Base-by-base conservation (phyloP, 2,797 vertebrate species). In the Phataginus tetradactyla region DNA sequence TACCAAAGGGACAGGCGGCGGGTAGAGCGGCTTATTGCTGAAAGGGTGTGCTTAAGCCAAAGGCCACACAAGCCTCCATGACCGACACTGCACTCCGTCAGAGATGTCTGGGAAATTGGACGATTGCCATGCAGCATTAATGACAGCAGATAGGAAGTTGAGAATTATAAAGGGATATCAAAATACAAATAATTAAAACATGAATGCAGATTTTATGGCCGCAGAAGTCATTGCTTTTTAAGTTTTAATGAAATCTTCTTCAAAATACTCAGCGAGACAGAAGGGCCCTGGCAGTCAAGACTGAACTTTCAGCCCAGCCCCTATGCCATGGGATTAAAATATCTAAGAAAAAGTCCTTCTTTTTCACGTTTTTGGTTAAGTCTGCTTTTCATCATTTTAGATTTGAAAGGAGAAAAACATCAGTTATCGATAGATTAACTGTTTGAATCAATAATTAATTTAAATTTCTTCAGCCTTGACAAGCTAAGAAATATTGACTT, bases 361-460 rank as follows among this genome's bases (percentile, higher is more conserved):
- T 95, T 96, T 53, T 57, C 72, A 87, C 80, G 29, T 84, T 94
- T 90, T 81, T 89, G 49, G 64, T 96, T 98, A 98, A 95, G 88
- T 94, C 91, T 98, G 97, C 98, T 98, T 98, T 94, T 98, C 97
- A 98, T 97, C 98, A 97, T 87, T 96, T 97, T 84, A 98, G 83
- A 98, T 98, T 97, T 96, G 95, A 98, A 98, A 98, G 86, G 87
- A 64, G 53, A 96, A 77, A 94, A 96, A 59, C 95, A 95, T 90
- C 96, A 97, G 95, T 96, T 98, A 98, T 97, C 72, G 80, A 97
- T 97, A 97, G 98, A 98, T 98, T 98, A 99, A 97, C 97, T 97
- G 63, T 96, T 98, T 98, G 96, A 98, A 96, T 98, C 98, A 98
- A 98, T 98, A 98, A 97, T 97, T 98, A 98, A 98, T 98, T 98